Conservation (phyloP, 2,113 vertebrate species). For the Orycteropus afer region DNA sequence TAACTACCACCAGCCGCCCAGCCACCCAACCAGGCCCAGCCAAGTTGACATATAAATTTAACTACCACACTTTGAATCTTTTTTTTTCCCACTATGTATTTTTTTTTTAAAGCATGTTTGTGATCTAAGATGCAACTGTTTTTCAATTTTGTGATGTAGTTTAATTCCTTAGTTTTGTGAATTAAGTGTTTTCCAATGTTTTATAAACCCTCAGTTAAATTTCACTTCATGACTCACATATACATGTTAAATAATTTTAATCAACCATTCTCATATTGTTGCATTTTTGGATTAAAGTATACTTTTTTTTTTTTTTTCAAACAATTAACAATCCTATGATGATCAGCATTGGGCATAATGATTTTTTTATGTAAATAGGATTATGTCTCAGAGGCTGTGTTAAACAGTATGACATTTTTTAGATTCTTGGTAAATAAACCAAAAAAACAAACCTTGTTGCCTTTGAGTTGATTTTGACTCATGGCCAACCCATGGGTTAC, state of each 20-base stretch:
- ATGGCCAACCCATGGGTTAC: too few relatives aligned
- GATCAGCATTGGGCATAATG: background rate
- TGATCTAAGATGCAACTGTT: background rate
- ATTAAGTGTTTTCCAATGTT: background rate
- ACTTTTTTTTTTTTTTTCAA: slow-evolving; percentile 19
- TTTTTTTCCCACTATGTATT: background rate
- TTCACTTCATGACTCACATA: background rate
- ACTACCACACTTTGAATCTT: too few relatives aligned
- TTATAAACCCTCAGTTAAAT: background rate
- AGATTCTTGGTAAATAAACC: background rate
- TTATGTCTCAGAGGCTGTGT: background rate
- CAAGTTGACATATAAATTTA: too few relatives aligned
- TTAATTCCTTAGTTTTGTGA: slow-evolving; percentile 28
- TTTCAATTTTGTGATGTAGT: background rate
- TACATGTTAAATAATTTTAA: background rate
- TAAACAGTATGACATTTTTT: slow-evolving; percentile 5
- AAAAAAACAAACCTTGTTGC: too few relatives aligned
- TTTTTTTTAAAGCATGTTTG: slow-evolving; percentile 16
- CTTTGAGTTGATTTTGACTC: too few relatives aligned
- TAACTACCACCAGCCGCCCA: too few relatives aligned
- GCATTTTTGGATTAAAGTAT: background rate
- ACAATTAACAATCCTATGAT: background rate
- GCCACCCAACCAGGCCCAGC: too few relatives aligned
- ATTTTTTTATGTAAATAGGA: background rate
- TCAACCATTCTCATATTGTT: background rate